Base-by-base conservation (phyloP, 1,140 invertebrate genomes). In the Hycleus phaleratus region DNA sequence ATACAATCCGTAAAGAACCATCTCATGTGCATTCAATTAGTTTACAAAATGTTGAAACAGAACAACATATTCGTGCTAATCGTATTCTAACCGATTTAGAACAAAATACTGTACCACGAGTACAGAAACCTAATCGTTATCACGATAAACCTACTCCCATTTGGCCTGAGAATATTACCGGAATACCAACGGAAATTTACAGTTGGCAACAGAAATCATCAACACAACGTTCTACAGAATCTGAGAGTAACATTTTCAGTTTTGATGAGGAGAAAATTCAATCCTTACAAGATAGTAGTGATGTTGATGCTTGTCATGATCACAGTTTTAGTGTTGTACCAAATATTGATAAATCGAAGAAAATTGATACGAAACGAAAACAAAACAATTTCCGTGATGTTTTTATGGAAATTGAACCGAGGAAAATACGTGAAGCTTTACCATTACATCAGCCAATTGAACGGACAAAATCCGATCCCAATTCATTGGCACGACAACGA, bases 401-500 rank as follows among this genome's bases (percentile, higher is more conserved):
- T 1, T 73, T 73, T 52, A 64, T 70, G 46, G 72, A 74, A 56
- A 72, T 72, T 46, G 72, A 74, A 43, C 71, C 71, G 18, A 58
- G 71, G 48, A 68, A 64, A 58, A 57, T 59, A 9, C 55, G 63
- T 24, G 69, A 72, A 25, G 39, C 68, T 3, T 48, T 75, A 10
- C 65, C 74, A 0, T 67, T 74, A 10, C 86, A 88, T 67, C 81
- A 81, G 11, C 85, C 85, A 0, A 86, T 91, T 0, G 88, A 90
- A 72, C 78, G 88, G 53, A 90, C 88, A 5, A 91, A 90, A 69
- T 90, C 87, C 63, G 89, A 91, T 77, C 88, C 89, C 1, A 90
- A 90, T 68, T 85, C 82, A 38, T 73, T 84, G 49, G 82, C 86
- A 0, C 79, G 86, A 47, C 83, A 83, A 50, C 78, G 85, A 44